These are phyloP conservation scores for Machimus rusticus DNA, from an alignment of 2,888 invertebrate genomes.

Conservation along the genomic window DNA sequence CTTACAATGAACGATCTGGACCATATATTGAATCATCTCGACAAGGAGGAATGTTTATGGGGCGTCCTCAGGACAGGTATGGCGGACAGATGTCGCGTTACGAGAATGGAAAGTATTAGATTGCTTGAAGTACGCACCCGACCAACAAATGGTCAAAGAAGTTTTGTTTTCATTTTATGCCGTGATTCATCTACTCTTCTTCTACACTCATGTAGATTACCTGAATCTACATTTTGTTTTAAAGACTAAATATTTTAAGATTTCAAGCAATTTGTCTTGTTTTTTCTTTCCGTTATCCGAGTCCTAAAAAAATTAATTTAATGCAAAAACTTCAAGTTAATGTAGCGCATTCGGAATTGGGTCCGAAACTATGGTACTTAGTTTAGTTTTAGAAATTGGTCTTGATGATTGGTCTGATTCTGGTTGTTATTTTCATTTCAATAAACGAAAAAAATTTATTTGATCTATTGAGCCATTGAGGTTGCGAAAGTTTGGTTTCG, in stretches of 20 bases:
- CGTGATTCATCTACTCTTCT: not conserved
- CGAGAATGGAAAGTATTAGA: conserved; percentile 50
- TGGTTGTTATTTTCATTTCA: too few relatives aligned
- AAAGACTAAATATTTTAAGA: not conserved
- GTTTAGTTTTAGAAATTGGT: too few relatives aligned
- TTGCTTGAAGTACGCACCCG: not conserved
- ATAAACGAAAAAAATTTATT: too few relatives aligned
- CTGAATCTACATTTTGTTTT: not conserved
- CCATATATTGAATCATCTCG: conserved; percentile 54
- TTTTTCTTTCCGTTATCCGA: not conserved
- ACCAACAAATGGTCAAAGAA: not conserved
- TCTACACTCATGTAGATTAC: not conserved
- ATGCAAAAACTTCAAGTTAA: not conserved
- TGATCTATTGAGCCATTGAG: too few relatives aligned
- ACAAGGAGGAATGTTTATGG: conserved; percentile 52
- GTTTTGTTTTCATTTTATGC: not conserved
- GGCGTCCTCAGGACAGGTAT: conserved; percentile 60
- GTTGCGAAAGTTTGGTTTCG: too few relatives aligned
- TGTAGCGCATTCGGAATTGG: not conserved
- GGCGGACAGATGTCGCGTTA: conserved; percentile 60
- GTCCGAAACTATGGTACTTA: not conserved
- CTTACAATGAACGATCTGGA: conserved; percentile 61
- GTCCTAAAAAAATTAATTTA: not conserved
- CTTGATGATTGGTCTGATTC: too few relatives aligned
- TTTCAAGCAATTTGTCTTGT: not conserved